Evolutionary conservation across 1,140 invertebrate species (phyloP).

Genomic region (Dinoponera quadriceps): DNA sequence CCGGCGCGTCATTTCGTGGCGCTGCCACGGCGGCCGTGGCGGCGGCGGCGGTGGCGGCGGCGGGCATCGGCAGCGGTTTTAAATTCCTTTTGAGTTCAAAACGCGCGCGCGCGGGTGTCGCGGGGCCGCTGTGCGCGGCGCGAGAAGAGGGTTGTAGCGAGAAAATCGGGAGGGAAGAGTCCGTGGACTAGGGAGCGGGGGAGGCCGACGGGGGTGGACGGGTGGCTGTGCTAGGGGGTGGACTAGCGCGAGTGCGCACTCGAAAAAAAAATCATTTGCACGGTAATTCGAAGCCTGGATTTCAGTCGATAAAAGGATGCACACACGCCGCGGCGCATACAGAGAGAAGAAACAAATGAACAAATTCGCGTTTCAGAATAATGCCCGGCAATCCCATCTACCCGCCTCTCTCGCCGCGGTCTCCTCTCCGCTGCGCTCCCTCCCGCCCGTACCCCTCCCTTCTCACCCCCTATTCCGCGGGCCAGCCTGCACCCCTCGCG

Average conservation of each 20-base stretch:
- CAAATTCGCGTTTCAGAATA: constrained; percentile 86
- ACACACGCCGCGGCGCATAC: constrained; percentile 84
- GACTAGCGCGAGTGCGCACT: constrained; percentile 67
- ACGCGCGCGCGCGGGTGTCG: constrained; percentile 57
- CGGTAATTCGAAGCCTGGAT: constrained; percentile 86
- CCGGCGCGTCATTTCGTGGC: constrained; percentile 63
- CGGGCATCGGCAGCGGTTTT: constrained; percentile 80
- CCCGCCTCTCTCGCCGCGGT: constrained; percentile 72
- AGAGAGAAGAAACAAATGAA: constrained; percentile 86
- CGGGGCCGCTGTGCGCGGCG: constrained; percentile 70
- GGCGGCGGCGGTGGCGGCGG: background rate
- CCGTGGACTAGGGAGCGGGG: constrained; percentile 40
- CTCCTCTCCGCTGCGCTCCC: constrained; percentile 31
- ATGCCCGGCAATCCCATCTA: constrained; percentile 86
- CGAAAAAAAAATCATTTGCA: constrained; percentile 86
- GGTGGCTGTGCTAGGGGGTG: constrained; percentile 46
- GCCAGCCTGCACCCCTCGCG: constrained; percentile 65
- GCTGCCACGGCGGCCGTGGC: constrained; percentile 27
- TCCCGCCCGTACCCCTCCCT: constrained; percentile 36
- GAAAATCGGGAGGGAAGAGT: constrained; percentile 58
- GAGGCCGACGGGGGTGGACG: constrained; percentile 26
- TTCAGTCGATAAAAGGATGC: constrained; percentile 86
- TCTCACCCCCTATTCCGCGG: constrained; percentile 60
- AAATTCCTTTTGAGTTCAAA: constrained; percentile 84
- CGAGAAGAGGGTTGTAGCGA: constrained; percentile 62